These are phyloP conservation scores for Caenorhabditis sp. DNA, from an alignment of 2,888 invertebrate species.

Conservation along the genomic window DNA sequence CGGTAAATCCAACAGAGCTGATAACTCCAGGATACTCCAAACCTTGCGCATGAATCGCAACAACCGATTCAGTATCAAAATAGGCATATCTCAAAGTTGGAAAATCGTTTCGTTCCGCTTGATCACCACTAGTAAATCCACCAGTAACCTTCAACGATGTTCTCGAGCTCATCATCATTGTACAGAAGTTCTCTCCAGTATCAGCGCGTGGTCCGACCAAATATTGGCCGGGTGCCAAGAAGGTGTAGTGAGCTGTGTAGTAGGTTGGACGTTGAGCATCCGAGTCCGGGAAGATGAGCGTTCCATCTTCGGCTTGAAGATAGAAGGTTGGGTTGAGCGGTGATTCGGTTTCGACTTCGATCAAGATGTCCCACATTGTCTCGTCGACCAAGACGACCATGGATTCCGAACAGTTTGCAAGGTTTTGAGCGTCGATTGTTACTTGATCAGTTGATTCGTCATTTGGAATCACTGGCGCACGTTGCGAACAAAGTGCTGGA, in stretches of 20 bases:
- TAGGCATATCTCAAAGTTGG: constrained; percentile 38
- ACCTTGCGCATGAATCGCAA: constrained; percentile 35
- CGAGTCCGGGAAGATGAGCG: constrained; percentile 11
- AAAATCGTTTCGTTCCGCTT: constrained; percentile 42
- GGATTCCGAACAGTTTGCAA: constrained; percentile 42
- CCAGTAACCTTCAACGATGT: constrained; percentile 39
- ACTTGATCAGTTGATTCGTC: constrained; percentile 24
- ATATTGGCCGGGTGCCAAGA: constrained; percentile 43
- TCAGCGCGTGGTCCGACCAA: constrained; percentile 40
- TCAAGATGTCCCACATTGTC: constrained; percentile 41
- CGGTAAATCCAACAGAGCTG: constrained; percentile 42
- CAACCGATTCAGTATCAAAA: constrained; percentile 27
- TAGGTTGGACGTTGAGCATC: constrained; percentile 2
- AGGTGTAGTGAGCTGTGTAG: constrained; percentile 17
- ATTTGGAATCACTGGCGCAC: constrained; percentile 33
- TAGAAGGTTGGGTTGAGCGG: constrained; percentile 44
- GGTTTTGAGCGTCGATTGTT: constrained; percentile 40
- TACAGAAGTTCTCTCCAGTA: constrained; percentile 34
- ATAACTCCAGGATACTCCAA: constrained; percentile 41
- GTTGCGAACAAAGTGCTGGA: constrained; percentile 51
- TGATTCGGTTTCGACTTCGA: constrained; percentile 41
- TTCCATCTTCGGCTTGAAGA: constrained; percentile 41
- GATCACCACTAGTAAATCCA: constrained; percentile 41
- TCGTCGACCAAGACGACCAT: constrained; percentile 51
- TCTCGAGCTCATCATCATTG: constrained; percentile 34